Percentiles rank a stretch among this genome's conserved stretches.
phyloP scores from a whole-genome alignment of 2,888 invertebrate genomes.

The Chelonus formosanus region DNA sequence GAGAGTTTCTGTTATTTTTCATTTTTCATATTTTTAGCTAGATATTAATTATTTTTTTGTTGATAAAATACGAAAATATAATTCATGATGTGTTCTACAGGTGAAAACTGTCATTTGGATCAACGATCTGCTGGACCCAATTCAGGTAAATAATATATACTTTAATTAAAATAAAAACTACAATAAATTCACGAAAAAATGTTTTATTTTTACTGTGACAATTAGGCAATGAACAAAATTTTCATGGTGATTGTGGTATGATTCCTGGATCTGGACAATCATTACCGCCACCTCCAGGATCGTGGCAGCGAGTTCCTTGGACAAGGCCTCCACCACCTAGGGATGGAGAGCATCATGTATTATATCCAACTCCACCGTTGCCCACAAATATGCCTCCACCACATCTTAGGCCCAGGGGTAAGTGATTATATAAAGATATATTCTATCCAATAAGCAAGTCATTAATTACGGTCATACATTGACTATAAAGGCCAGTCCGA shows the following conservation, averaged over 20 bases:
- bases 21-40: background rate
- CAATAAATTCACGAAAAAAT: too few species aligned
- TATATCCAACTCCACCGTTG: constrained; percentile 40
- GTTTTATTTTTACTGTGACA: background rate
- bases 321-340: constrained; percentile 46
- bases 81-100: constrained; percentile 43
- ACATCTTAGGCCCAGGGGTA: constrained; percentile 56
- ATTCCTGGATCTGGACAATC: constrained; percentile 57
- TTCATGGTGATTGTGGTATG: constrained; percentile 49
- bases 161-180: too few species aligned
- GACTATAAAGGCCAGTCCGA: constrained; percentile 41
- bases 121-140: constrained; percentile 49
- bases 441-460: background rate
- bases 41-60: background rate
- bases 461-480: constrained; percentile 7
- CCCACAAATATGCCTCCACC: constrained; percentile 61
- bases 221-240: constrained; percentile 52
- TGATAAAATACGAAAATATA: background rate
- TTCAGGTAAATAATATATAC: constrained; percentile 49
- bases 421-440: constrained; percentile 28
- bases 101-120: constrained; percentile 59
- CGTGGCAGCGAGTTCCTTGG: constrained; percentile 19
- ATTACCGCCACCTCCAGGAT: constrained; percentile 48
- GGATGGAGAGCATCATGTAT: constrained; percentile 49
- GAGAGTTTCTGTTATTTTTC: too few species aligned